phyloP scores from a whole-genome alignment of 2,888 invertebrate species.

The Mycalesis mineus region DNA sequence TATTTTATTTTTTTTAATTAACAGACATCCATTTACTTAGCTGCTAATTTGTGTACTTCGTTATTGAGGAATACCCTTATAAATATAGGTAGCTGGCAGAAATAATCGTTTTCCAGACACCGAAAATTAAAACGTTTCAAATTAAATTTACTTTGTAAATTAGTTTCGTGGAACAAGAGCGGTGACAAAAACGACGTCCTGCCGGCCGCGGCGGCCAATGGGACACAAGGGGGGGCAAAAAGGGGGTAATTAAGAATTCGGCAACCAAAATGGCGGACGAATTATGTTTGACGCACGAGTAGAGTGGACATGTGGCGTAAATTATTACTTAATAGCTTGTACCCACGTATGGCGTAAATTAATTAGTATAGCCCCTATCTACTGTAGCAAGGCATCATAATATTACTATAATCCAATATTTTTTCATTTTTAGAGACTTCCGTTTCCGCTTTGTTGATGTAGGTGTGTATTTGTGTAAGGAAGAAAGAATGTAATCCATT shows the following conservation, averaged over 20 bases:
- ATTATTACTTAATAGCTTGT: no score
- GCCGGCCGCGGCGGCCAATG: slow-evolving; percentile 32
- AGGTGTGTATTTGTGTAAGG: no score
- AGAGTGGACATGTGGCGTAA: slow-evolving; percentile 19
- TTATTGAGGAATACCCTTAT: no score
- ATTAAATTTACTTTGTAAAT: slow-evolving; percentile 43
- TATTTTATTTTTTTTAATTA: no score
- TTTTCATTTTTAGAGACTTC: no score
- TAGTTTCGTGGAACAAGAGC: slow-evolving; percentile 37
- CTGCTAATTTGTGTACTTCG: neutral
- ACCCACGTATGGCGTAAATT: no score
- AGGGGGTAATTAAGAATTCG: slow-evolving; percentile 43
- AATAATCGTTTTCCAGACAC: slow-evolving; percentile 22
- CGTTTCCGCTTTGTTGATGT: no score
- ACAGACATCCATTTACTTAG: no score
- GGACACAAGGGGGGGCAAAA: slow-evolving; percentile 32
- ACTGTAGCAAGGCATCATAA: no score
- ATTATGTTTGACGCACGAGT: slow-evolving; percentile 12
- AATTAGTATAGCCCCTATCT: no score
- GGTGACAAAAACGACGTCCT: slow-evolving; percentile 31
- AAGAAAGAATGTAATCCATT: no score
- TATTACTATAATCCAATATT: no score
- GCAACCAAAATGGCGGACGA: slow-evolving; percentile 37
- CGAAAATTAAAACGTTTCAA: slow-evolving; percentile 43
- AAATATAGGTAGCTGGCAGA: neutral